These are phyloP conservation scores for Sylvietta virens DNA, from an alignment of 2,113 vertebrate genomes.

Conservation along the genomic window DNA sequence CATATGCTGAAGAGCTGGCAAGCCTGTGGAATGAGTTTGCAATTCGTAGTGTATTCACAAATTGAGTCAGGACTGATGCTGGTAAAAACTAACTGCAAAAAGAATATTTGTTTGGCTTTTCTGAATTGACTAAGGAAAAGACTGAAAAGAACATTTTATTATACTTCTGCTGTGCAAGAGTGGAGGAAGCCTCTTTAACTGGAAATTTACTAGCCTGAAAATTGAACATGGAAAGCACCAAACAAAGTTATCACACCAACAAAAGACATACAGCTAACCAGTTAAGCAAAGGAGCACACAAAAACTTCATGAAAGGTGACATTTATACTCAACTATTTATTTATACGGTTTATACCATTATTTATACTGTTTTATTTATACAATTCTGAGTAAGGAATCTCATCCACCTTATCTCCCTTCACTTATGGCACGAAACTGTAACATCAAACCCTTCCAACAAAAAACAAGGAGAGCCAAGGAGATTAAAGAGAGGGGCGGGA, in stretches of 20 bases:
- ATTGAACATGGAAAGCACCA: background rate
- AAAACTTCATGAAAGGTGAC: background rate
- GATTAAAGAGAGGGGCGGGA: accelerated
- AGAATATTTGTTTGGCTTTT: background rate
- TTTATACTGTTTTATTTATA: background rate
- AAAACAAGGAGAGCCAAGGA: background rate
- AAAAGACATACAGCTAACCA: background rate
- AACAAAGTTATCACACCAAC: accelerated
- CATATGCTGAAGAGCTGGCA: background rate
- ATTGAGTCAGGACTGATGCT: background rate
- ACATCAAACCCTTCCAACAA: background rate
- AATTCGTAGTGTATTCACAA: background rate
- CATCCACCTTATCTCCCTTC: background rate
- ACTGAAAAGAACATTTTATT: background rate
- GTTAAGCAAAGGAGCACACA: background rate
- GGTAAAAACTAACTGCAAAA: background rate
- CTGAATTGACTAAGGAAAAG: background rate
- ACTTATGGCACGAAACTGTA: background rate
- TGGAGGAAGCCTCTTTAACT: background rate
- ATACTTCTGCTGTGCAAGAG: background rate
- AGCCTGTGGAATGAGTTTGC: background rate
- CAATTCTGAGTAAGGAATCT: background rate
- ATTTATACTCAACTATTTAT: background rate
- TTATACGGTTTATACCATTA: background rate
- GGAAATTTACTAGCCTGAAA: background rate